A percentile compares a stretch with the other conserved stretches of the same genome.
Evolutionary conservation across 2,113 vertebrate species (phyloP).

Genomic region (Muscicapa adusta): DNA sequence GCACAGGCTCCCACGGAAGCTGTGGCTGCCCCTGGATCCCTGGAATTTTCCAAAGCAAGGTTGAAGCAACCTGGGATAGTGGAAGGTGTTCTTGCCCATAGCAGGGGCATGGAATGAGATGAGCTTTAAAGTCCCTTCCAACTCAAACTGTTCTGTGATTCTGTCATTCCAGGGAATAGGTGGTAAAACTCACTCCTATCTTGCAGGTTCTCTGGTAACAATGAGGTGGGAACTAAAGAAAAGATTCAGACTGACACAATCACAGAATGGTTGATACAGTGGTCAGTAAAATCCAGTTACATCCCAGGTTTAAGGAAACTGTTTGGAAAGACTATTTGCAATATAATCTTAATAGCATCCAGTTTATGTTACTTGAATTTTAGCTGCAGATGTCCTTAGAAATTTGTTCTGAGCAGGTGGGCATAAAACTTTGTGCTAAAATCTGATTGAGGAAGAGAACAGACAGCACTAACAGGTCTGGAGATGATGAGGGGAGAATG

Average conservation of each 20-base stretch:
- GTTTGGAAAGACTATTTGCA: not conserved
- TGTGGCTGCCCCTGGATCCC: not conserved
- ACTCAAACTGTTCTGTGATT: not conserved
- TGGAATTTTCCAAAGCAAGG: not conserved
- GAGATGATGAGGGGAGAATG: not conserved
- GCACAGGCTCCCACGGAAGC: not conserved
- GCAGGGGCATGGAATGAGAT: not conserved
- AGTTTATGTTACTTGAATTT: not conserved
- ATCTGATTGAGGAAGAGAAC: not conserved
- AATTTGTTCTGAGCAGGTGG: not conserved
- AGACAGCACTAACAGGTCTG: not conserved
- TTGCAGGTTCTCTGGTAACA: not conserved
- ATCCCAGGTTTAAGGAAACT: not conserved
- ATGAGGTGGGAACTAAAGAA: not conserved
- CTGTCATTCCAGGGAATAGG: not conserved
- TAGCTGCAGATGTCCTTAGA: not conserved
- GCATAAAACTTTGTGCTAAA: not conserved
- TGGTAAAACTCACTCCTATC: not conserved
- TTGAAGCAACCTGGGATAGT: not conserved
- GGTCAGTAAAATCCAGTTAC: not conserved
- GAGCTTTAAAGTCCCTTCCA: not conserved
- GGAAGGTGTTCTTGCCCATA: not conserved
- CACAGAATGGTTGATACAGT: not conserved
- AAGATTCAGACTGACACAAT: not conserved
- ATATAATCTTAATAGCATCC: not conserved